Conservation (phyloP, 2,113 vertebrate genomes). For the Candoia aspera region DNA sequence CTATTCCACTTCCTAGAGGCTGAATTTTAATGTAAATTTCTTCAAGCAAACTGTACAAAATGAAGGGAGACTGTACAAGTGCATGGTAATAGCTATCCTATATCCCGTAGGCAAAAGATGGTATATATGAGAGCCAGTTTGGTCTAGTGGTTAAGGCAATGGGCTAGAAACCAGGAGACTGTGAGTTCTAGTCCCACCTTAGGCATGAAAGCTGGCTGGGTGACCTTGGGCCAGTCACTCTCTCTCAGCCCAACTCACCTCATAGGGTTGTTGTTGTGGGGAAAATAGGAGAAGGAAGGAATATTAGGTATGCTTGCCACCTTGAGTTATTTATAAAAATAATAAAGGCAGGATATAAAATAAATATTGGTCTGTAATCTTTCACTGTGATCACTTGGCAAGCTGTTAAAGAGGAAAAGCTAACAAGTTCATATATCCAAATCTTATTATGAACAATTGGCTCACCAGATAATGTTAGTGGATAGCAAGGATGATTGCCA, state of each 20-base stretch:
- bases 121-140: too few relatives aligned
- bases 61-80: not conserved
- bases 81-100: not conserved
- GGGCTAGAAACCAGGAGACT: too few relatives aligned
- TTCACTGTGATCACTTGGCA: not conserved
- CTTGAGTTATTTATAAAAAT: too few relatives aligned
- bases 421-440: not conserved
- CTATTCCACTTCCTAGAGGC: not conserved
- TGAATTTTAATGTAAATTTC: not conserved
- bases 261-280: too few relatives aligned
- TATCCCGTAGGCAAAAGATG: not conserved
- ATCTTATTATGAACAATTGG: not conserved
- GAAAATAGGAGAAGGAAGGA: too few relatives aligned
- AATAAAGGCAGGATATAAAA: too few relatives aligned
- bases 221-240: too few relatives aligned
- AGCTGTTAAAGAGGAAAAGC: not conserved
- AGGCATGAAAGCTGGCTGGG: too few relatives aligned
- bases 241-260: too few relatives aligned
- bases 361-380: not conserved
- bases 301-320: too few relatives aligned
- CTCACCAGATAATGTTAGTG: not conserved
- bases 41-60: not conserved
- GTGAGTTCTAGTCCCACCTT: too few relatives aligned
- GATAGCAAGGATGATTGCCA: not conserved
- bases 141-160: too few relatives aligned